Evolutionary conservation across 30 jellyfish, hydroid and myxozoan species (phyloP).

Genomic region (Turritopsis dohrnii): DNA sequence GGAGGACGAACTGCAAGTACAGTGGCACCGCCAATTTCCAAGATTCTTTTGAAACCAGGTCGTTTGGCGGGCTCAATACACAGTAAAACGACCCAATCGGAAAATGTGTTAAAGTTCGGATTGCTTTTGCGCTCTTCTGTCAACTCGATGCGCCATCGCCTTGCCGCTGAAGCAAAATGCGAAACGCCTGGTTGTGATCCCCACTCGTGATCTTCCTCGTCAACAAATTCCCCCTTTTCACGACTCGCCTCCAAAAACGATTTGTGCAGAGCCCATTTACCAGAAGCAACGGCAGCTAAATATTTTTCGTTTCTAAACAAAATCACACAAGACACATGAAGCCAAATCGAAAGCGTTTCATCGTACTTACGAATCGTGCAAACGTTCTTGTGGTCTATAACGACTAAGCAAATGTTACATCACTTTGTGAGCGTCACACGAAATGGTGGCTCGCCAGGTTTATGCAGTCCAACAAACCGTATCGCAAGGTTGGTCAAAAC

Average conservation of each 20-base stretch:
- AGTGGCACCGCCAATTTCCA: constrained; percentile 89
- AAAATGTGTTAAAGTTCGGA: constrained; percentile 49
- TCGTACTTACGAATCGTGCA: not conserved
- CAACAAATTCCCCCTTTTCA: constrained; percentile 64
- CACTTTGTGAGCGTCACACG: too few relatives aligned
- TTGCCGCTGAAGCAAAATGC: constrained; percentile 63
- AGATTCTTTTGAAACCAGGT: constrained; percentile 78
- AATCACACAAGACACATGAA: not conserved
- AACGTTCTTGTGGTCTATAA: too few relatives aligned
- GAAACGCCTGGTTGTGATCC: constrained; percentile 74
- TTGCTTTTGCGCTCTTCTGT: constrained; percentile 33
- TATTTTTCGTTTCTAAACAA: constrained; percentile 75
- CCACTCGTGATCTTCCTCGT: constrained; percentile 90
- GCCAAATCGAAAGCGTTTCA: too few relatives aligned
- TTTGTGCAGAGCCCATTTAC: constrained; percentile 95
- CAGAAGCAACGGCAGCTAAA: constrained; percentile 91
- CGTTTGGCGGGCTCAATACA: constrained; percentile 58
- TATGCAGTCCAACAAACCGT: too few relatives aligned
- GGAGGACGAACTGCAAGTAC: constrained; percentile 69
- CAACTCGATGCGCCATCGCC: constrained; percentile 71
- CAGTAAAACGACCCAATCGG: constrained; percentile 79
- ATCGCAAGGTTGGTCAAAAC: too few relatives aligned
- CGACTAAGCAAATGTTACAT: too few relatives aligned
- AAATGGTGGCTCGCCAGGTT: too few relatives aligned
- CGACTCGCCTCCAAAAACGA: constrained; percentile 92